Evolutionary conservation across 2,797 vertebrate species (phyloP), one percentile per base, ranked within the genome.

Genomic region (Pantherophis vulpinus): DNA sequence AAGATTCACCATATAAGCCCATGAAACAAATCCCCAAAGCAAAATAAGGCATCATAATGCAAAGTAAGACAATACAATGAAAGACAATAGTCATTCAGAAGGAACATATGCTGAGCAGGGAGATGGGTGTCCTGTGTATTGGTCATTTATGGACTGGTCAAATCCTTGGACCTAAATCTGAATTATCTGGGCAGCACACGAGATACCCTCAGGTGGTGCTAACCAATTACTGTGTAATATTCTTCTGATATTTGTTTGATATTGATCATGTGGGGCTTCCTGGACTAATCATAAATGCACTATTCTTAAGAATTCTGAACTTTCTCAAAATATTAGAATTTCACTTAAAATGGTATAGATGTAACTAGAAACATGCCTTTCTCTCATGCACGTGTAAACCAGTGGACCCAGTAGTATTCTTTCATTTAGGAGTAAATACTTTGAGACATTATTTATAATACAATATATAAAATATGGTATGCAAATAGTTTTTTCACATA

Each of bases 401-500:
- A 92, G 94, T 87, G 83, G 94, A 94, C 9, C 42, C 88, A 61
- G 25, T 90, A 91, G 90, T 79, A 87, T 91, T 87, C 94, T 83
- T 92, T 59, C 95, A 87, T 93, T 88, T 91, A 90, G 95, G 86
- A 1, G 37, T 13, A 27, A 20, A 89, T 42, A 23, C 12, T 0
- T 37, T 92, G 92, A 95, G 94, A 95, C 94, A 95, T 90, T 93
- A 93, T 92, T 94, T 94, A 89, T 93, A 95, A 96, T 94, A 94
- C 91, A 37, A 94, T 95, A 10, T 1, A 61, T 90, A 92, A 94
- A 96, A 95, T 97, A 95, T 95, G 70, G 60, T 93, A 96, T 95
- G 94, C 92, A 97, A 96, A 96, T 96, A 91, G 95, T 92, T 60
- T 96, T 96, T 95, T 88, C 86, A 37, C 96, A 94, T 61, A 61